phyloP scores from a whole-genome alignment of 2,113 vertebrate genomes.

The Anoura caudifer region DNA sequence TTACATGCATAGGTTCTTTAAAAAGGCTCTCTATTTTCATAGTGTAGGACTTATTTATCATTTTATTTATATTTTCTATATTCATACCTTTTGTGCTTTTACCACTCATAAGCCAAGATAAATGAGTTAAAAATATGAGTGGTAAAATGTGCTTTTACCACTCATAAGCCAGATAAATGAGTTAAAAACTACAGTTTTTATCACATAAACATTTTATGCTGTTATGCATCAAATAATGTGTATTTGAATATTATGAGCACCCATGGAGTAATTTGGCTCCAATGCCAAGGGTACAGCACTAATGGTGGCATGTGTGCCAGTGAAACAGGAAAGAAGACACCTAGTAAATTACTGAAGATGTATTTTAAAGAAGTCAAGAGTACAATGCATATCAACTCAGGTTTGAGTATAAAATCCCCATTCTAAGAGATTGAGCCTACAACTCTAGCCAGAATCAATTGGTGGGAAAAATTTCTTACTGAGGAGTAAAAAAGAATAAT shows the following conservation, averaged over 20 bases:
- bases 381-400: neutral
- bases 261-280: neutral
- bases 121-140: constrained; percentile 26
- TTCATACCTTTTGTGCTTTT: neutral
- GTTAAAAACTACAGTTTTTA: constrained; percentile 9
- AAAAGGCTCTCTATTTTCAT: neutral
- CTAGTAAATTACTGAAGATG: neutral
- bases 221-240: constrained; percentile 1
- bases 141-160: constrained; percentile 14
- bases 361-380: neutral
- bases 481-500: neutral
- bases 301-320: neutral
- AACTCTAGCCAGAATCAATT: neutral
- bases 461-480: neutral
- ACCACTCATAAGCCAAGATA: neutral
- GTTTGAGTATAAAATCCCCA: neutral
- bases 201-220: neutral
- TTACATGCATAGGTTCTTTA: neutral
- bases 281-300: neutral
- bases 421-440: neutral
- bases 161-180: neutral
- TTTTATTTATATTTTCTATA: constrained; percentile 2
- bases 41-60: neutral
- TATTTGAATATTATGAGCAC: neutral
- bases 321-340: neutral